phyloP scores from a whole-genome alignment of 2,797 vertebrate species.

The Danio albolineatus region DNA sequence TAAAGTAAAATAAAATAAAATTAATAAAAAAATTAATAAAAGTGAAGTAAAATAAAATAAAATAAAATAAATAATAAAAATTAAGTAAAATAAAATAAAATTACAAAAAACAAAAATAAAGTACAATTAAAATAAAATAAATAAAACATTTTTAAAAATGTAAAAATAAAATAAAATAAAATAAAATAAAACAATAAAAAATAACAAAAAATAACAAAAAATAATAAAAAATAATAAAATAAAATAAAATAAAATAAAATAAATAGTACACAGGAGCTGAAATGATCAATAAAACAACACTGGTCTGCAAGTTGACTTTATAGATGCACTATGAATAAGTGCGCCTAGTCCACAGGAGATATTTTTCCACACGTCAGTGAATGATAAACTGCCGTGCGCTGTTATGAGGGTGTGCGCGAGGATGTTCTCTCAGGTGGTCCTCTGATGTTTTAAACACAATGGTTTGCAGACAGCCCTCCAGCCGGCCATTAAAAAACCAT shows the following conservation, averaged over 20 bases:
- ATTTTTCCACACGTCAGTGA: neutral
- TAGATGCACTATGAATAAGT: neutral
- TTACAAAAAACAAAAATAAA: no score
- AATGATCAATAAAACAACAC: neutral
- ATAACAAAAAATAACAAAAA: no score
- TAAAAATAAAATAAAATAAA: no score
- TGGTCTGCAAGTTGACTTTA: neutral
- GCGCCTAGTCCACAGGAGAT: neutral
- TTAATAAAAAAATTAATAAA: no score
- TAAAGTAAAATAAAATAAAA: no score
- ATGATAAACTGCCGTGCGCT: conserved; percentile 4
- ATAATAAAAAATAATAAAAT: neutral
- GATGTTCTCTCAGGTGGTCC: conserved; percentile 34
- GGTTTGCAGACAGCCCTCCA: conserved; percentile 29
- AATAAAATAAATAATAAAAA: no score
- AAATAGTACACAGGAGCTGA: neutral
- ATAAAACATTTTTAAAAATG: no score
- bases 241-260: neutral
- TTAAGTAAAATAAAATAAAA: no score
- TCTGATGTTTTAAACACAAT: conserved; percentile 20
- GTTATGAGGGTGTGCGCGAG: conserved; percentile 2
- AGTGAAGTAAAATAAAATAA: no score
- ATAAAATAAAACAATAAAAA: no score
- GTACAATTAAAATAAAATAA: no score
- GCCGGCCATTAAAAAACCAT: conserved; percentile 43